phyloP scores from a whole-genome alignment of 2,113 vertebrate species.

The Dromaius novaehollandiae region DNA sequence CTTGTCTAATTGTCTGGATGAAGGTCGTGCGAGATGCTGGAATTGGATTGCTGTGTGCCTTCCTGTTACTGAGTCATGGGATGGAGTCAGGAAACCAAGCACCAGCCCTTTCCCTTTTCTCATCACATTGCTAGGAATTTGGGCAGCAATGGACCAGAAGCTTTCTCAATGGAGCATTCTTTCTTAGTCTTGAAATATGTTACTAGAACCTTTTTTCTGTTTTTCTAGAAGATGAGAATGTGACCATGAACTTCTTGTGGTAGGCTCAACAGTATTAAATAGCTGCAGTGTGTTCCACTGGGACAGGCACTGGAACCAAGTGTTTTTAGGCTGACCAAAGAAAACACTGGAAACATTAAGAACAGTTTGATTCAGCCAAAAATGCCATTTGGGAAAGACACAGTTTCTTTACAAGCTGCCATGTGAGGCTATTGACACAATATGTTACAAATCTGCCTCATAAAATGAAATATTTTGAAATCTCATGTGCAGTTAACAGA shows the following conservation, averaged over 20 bases:
- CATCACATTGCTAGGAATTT: neutral
- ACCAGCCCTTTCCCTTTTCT: neutral
- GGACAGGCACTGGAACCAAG: neutral
- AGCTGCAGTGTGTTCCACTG: rapidly evolving
- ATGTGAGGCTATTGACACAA: neutral
- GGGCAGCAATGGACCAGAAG: neutral
- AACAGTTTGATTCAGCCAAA: neutral
- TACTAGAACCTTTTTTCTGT: neutral
- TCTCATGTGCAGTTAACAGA: neutral
- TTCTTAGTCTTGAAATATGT: neutral
- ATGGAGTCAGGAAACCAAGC: neutral
- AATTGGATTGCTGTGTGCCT: neutral
- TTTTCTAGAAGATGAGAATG: neutral
- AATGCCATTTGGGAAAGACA: neutral
- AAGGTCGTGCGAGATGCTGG: neutral
- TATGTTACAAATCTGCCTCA: neutral
- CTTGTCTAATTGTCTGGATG: neutral
- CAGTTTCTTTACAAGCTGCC: neutral
- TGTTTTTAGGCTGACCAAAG: neutral
- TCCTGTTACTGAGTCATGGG: neutral
- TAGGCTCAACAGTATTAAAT: neutral
- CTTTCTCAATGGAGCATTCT: neutral
- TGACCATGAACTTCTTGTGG: neutral
- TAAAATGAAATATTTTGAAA: neutral
- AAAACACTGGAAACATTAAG: neutral